Evolutionary conservation across 2,113 vertebrate species (phyloP).

Genomic region (Cynocephalus volans): DNA sequence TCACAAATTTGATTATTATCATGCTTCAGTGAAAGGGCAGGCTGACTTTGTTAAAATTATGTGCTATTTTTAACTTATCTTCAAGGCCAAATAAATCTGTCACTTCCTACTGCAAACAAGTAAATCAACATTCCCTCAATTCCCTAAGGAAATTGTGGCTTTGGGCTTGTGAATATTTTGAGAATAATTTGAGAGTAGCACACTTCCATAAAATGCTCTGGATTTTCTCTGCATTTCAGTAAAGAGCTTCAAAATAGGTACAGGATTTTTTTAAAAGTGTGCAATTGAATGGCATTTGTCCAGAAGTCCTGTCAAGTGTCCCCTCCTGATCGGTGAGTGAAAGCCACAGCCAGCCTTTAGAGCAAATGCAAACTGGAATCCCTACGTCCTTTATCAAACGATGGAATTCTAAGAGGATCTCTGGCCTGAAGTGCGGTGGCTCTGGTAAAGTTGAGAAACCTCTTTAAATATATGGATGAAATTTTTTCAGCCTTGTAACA

Average conservation of each 20-base stretch:
- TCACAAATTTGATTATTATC: slow-evolving; percentile 45
- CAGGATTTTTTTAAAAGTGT: neutral
- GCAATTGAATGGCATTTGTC: neutral
- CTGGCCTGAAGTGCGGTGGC: neutral
- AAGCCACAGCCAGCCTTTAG: neutral
- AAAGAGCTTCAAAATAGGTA: neutral
- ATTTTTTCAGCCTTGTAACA: neutral
- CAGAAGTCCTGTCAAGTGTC: neutral
- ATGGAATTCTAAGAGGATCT: neutral
- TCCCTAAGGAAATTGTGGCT: slow-evolving; percentile 70
- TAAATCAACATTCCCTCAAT: slow-evolving; percentile 37
- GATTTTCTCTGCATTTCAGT: neutral
- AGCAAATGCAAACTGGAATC: neutral
- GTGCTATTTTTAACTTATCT: slow-evolving; percentile 73
- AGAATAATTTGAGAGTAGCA: neutral
- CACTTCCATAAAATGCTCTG: neutral
- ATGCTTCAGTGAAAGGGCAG: neutral
- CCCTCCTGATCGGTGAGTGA: neutral
- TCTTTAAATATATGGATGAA: neutral
- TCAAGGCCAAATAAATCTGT: slow-evolving; percentile 68
- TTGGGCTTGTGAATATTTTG: slow-evolving; percentile 36
- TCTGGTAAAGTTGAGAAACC: neutral
- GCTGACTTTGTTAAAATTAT: slow-evolving; percentile 40
- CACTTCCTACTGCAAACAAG: slow-evolving; percentile 49
- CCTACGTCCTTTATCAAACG: neutral